A percentile compares a stretch with the other conserved stretches of the same genome.
Evolutionary conservation across 2,888 invertebrate species (phyloP).

Genomic region (Folsomia candida): DNA sequence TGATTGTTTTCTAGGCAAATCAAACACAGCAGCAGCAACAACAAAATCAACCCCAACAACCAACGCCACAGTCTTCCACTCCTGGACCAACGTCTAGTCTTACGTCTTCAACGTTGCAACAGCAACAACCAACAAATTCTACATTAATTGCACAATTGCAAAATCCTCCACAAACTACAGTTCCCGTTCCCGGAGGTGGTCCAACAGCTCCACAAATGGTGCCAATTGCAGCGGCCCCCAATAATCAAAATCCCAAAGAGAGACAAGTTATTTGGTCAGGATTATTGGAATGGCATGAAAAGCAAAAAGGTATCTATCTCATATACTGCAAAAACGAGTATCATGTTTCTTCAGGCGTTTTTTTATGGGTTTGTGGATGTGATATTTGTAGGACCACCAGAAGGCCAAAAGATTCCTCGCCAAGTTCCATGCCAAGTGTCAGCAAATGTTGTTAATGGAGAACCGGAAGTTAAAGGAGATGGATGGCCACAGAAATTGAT

Average conservation of each 20-base stretch:
- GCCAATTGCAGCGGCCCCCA: slow-evolving; percentile 8
- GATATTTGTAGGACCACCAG: slow-evolving; percentile 61
- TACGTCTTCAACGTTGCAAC: slow-evolving; percentile 17
- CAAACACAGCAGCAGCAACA: slow-evolving; percentile 21
- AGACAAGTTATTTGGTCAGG: slow-evolving; percentile 73
- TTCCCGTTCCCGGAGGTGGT: slow-evolving; percentile 52
- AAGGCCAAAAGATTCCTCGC: slow-evolving; percentile 71
- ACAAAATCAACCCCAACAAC: slow-evolving; percentile 52
- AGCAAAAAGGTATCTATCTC: slow-evolving; percentile 69
- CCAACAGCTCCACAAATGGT: slow-evolving; percentile 53
- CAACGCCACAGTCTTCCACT: slow-evolving; percentile 5
- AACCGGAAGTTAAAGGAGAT: slow-evolving; percentile 87
- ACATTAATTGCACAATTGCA: slow-evolving; percentile 36
- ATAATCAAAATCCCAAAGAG: slow-evolving; percentile 55
- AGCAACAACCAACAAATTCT: slow-evolving; percentile 52
- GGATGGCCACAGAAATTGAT: slow-evolving; percentile 89
- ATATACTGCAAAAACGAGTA: too few species aligned
- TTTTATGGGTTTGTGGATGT: too few species aligned
- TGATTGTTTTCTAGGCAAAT: slow-evolving; percentile 1
- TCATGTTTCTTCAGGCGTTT: too few species aligned
- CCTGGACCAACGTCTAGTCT: background rate
- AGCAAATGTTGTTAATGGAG: slow-evolving; percentile 71
- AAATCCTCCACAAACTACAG: slow-evolving; percentile 30
- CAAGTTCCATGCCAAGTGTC: slow-evolving; percentile 74
- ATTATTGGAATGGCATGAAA: slow-evolving; percentile 88